Evolutionary conservation across 2,113 vertebrate genomes (phyloP).

Genomic region (Bubo scandiacus): DNA sequence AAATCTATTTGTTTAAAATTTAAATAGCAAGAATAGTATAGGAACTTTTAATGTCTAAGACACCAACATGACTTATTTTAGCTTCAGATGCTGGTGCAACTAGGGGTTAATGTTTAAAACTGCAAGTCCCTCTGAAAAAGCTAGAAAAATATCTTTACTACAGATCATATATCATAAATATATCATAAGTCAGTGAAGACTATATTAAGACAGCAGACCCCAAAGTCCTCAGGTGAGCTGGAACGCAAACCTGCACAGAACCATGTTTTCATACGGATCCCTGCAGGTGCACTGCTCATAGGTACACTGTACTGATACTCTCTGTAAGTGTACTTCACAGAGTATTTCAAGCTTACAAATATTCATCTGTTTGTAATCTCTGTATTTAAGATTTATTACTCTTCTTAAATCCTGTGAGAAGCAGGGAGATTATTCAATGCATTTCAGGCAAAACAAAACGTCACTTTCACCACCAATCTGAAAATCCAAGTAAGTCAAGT

Average conservation of each 20-base stretch:
- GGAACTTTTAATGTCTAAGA: neutral
- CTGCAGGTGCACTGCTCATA: fast-evolving
- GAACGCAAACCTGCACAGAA: neutral
- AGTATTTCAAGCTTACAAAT: neutral
- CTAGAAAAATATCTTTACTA: neutral
- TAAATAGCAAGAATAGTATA: neutral
- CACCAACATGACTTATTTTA: neutral
- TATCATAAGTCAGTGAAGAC: neutral
- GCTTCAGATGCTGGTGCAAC: neutral
- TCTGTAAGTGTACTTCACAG: neutral
- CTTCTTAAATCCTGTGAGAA: neutral
- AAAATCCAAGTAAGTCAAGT: neutral
- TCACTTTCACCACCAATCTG: neutral
- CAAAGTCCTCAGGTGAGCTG: neutral
- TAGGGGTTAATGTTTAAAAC: neutral
- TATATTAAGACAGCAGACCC: neutral
- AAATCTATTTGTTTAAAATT: neutral
- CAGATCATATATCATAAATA: neutral
- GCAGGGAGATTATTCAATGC: neutral
- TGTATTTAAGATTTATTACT: neutral
- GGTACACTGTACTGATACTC: neutral
- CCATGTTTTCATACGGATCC: neutral
- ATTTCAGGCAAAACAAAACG: neutral
- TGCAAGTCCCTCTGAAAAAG: neutral
- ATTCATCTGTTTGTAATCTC: neutral